Conservation (phyloP, 2,888 invertebrate species). For the Acleris literana region DNA sequence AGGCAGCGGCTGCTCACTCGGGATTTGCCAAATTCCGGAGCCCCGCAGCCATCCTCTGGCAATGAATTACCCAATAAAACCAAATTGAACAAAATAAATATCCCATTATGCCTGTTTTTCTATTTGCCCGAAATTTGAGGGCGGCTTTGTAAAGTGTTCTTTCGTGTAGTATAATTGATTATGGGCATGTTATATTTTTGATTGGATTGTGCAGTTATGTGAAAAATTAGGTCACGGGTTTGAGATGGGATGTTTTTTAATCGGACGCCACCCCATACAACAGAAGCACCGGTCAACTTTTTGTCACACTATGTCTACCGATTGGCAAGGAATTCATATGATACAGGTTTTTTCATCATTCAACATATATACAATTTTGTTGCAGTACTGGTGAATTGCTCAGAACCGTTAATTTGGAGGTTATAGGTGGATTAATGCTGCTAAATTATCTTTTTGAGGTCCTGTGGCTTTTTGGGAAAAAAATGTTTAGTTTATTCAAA, state of each 20-base stretch:
- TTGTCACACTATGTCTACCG: too few relatives aligned
- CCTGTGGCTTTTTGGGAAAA: too few relatives aligned
- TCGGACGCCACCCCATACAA: too few relatives aligned
- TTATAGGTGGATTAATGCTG: too few relatives aligned
- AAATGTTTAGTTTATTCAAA: too few relatives aligned
- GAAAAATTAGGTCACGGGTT: neutral
- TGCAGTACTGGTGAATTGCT: too few relatives aligned
- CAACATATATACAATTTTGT: too few relatives aligned
- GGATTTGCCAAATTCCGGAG: constrained; percentile 64
- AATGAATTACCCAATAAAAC: constrained; percentile 81
- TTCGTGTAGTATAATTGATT: constrained; percentile 38
- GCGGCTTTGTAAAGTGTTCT: constrained; percentile 46
- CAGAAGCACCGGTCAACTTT: too few relatives aligned
- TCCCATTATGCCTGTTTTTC: constrained; percentile 71
- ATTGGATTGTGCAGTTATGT: constrained; percentile 16
- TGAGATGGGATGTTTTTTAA: neutral
- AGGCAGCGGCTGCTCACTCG: constrained; percentile 50
- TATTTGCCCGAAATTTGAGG: constrained; percentile 56
- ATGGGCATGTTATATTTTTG: constrained; percentile 35
- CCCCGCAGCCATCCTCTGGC: constrained; percentile 61
- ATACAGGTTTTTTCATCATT: too few relatives aligned
- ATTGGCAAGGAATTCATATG: too few relatives aligned
- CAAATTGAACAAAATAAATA: constrained; percentile 81
- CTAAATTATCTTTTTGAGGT: too few relatives aligned
- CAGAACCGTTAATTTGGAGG: too few relatives aligned